phyloP scores from a whole-genome alignment of 2,797 vertebrate genomes.

The Pitangus sulphuratus region DNA sequence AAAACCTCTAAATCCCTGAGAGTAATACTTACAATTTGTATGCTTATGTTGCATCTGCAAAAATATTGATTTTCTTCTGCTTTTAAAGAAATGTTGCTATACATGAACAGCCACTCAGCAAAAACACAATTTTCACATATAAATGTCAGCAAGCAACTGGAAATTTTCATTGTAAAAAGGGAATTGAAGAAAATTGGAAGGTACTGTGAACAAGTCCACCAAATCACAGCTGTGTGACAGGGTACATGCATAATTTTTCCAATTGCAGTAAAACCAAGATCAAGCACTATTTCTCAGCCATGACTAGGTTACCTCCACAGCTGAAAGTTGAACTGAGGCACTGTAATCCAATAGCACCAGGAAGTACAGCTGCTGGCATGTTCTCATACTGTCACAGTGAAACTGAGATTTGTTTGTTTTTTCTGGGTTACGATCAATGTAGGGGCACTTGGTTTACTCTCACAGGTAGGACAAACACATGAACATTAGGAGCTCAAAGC shows the following conservation, averaged over 20 bases:
- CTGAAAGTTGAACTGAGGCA: background rate
- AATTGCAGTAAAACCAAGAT: background rate
- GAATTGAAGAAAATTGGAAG: background rate
- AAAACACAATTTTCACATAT: background rate
- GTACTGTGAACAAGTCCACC: background rate
- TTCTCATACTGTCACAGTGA: background rate
- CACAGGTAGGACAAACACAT: background rate
- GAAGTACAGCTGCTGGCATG: background rate
- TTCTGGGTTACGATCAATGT: background rate
- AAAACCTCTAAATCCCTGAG: background rate
- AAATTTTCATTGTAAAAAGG: background rate
- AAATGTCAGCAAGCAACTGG: background rate
- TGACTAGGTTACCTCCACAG: background rate
- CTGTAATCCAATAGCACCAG: background rate
- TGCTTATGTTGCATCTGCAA: background rate
- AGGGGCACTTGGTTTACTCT: background rate
- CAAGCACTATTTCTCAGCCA: background rate
- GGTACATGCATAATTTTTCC: background rate
- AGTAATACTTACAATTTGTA: fast-evolving
- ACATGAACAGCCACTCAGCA: background rate
- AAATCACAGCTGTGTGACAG: background rate
- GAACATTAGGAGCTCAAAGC: background rate
- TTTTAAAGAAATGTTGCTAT: background rate
- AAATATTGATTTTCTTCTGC: background rate
- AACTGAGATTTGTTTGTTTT: background rate